Percentiles rank a stretch among this genome's conserved stretches.
Conservation (phyloP, 2,888 invertebrate genomes). For the Hypomecis atomaria region DNA sequence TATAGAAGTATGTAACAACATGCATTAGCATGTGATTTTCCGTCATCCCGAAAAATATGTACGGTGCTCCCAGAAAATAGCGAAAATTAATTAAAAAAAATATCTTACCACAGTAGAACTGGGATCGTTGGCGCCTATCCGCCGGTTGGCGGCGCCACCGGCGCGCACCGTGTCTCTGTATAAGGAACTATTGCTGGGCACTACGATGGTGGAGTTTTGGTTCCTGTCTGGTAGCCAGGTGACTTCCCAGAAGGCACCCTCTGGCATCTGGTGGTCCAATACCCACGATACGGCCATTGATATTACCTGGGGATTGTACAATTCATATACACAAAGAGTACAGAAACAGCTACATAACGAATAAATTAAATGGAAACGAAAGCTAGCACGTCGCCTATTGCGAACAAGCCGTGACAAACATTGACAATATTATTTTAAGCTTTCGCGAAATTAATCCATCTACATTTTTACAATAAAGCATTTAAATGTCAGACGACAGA, state of each 20-base stretch:
- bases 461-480: too few species aligned
- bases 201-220: conserved; percentile 89
- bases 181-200: conserved; percentile 71
- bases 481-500: too few species aligned
- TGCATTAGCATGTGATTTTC: too few species aligned
- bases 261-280: conserved; percentile 91
- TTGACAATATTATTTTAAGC: too few species aligned
- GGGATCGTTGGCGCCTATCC: conserved; percentile 50
- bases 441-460: too few species aligned
- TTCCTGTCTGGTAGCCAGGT: conserved; percentile 95
- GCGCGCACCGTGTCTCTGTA: conserved; percentile 74
- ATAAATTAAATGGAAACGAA: too few species aligned
- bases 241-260: conserved; percentile 95
- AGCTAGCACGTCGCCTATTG: too few species aligned
- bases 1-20: too few species aligned
- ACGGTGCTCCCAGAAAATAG: background rate
- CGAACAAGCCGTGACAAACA: too few species aligned
- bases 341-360: too few species aligned
- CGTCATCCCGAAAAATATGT: too few species aligned
- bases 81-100: background rate
- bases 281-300: conserved; percentile 94
- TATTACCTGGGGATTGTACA: conserved; percentile 83
- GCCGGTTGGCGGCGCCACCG: conserved; percentile 83
- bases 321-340: too few species aligned
- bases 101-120: conserved; percentile 49